Conservation (phyloP, 2,797 vertebrate genomes). For the Betta splendens region DNA sequence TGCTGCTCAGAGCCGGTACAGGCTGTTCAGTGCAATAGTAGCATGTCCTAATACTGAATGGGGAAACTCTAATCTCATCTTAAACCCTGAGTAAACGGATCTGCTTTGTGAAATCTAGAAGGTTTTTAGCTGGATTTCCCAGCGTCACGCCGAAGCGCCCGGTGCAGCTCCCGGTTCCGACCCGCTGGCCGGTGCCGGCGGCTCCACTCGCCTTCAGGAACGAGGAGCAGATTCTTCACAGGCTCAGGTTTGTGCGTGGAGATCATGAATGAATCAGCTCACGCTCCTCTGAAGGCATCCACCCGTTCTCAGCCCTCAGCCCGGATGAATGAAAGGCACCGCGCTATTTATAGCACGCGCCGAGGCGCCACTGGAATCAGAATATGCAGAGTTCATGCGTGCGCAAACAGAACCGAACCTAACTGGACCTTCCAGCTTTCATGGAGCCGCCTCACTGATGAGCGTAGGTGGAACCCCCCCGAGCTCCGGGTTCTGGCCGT, state of each 20-base stretch:
- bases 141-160: not conserved
- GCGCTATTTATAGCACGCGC: constrained; percentile 26
- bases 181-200: constrained; percentile 25
- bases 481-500: no score
- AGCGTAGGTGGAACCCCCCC: no score
- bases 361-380: constrained; percentile 1
- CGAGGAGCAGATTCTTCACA: constrained; percentile 17
- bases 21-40: not conserved
- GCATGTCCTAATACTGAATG: not conserved
- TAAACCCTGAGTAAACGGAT: constrained; percentile 12
- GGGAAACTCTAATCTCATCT: constrained; percentile 8
- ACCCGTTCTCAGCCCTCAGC: constrained; percentile 8
- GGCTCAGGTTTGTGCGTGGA: constrained; percentile 19
- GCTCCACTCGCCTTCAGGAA: constrained; percentile 27
- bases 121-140: constrained; percentile 24
- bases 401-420: not conserved
- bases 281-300: constrained; percentile 8
- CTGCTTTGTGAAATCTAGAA: constrained; percentile 21
- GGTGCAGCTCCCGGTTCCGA: constrained; percentile 1
- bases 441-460: no score
- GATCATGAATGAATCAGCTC: constrained; percentile 54
- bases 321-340: not conserved
- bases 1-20: no score
- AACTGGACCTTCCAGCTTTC: not conserved
- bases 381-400: constrained; percentile 18